A percentile compares a stretch with the other conserved stretches of the same genome.
These are phyloP conservation scores for Fulica atra DNA, from an alignment of 2,113 vertebrate genomes.

Conservation along the genomic window DNA sequence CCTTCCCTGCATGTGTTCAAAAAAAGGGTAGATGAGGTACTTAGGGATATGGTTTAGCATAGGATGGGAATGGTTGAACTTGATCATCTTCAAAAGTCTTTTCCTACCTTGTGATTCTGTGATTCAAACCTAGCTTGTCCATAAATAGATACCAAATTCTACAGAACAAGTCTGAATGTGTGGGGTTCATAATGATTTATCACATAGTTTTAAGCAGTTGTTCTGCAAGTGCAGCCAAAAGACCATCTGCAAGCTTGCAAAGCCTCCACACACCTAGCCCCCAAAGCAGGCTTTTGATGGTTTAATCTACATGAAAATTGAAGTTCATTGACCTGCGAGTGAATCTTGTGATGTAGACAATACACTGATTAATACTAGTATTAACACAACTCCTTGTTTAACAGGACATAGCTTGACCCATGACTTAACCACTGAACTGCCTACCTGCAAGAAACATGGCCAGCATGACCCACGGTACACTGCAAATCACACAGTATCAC, in stretches of 20 bases:
- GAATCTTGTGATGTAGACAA: not conserved
- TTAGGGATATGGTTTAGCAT: too few relatives aligned
- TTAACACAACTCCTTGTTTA: not conserved
- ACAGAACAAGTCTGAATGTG: not conserved
- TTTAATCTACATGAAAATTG: not conserved
- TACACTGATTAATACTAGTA: not conserved
- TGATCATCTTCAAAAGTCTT: too few relatives aligned
- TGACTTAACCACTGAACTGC: not conserved
- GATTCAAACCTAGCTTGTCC: not conserved
- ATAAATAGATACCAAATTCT: not conserved
- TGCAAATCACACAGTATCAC: not conserved
- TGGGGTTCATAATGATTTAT: not conserved
- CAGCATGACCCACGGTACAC: not conserved
- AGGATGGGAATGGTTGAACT: too few relatives aligned
- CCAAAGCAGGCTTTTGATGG: not conserved
- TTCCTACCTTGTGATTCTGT: too few relatives aligned
- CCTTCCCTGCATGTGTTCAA: too few relatives aligned
- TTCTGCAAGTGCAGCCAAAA: not conserved
- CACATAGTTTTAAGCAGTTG: not conserved
- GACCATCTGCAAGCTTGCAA: not conserved
- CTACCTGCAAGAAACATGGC: not conserved
- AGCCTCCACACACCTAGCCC: not conserved
- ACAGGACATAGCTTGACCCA: not conserved
- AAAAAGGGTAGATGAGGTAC: too few relatives aligned
- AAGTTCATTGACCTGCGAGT: not conserved